phyloP scores from a whole-genome alignment of 2,113 vertebrate genomes.

The Forbesichthys papilliferus region DNA sequence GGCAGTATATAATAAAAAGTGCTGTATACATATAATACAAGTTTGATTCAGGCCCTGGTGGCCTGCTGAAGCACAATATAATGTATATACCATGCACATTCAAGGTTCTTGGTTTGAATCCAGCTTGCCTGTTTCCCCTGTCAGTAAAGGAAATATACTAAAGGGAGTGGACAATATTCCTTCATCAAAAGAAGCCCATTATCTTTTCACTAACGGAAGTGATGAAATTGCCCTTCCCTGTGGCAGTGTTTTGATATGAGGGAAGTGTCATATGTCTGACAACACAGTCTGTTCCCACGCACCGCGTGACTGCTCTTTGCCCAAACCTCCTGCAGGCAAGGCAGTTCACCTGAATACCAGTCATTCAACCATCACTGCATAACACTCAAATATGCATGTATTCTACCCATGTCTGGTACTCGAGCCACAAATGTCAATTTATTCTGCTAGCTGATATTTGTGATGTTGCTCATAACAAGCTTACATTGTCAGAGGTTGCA shows the following conservation, averaged over 20 bases:
- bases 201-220: conserved; percentile 3
- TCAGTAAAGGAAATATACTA: neutral
- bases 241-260: neutral
- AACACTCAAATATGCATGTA: conserved; percentile 12
- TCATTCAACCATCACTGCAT: conserved; percentile 5
- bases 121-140: neutral
- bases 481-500: conserved; percentile 1
- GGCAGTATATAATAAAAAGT: too few species aligned
- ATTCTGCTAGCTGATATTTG: neutral
- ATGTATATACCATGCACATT: too few species aligned
- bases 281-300: neutral
- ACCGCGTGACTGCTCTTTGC: neutral
- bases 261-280: neutral
- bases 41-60: too few species aligned
- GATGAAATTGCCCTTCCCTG: neutral
- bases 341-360: conserved; percentile 12
- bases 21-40: too few species aligned
- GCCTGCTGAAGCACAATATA: too few species aligned
- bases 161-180: neutral
- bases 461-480: too few species aligned
- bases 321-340: neutral
- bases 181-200: neutral
- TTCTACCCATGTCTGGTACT: neutral
- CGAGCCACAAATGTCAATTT: neutral
- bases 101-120: too few species aligned